Percentiles rank a stretch among this genome's conserved stretches.
Evolutionary conservation across 2,113 vertebrate genomes (phyloP).

Genomic region (Vulpes vulpes): DNA sequence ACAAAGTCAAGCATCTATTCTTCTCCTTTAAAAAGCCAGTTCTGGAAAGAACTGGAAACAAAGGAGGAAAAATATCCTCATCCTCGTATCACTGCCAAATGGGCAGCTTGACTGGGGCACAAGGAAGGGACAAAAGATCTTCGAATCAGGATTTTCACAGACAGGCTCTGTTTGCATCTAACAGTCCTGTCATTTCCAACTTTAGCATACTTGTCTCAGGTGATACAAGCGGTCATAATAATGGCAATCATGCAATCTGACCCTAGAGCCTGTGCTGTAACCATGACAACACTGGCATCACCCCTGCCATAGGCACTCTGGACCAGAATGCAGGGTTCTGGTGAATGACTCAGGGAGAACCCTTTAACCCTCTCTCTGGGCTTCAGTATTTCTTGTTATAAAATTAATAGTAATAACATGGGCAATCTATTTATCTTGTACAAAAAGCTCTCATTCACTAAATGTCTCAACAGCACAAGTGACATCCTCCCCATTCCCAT

Average conservation of each 20-base stretch:
- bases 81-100: background rate
- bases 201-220: background rate
- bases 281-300: accelerated
- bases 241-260: background rate
- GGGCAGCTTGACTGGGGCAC: too few species aligned
- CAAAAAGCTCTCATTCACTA: background rate
- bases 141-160: background rate
- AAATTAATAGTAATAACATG: background rate
- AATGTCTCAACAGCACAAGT: background rate
- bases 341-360: background rate
- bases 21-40: background rate
- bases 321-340: background rate
- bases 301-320: accelerated
- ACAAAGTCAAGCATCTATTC: slow-evolving; percentile 30
- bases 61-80: background rate
- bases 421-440: background rate
- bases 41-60: background rate
- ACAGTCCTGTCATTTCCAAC: background rate
- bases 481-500: background rate
- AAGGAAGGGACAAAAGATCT: background rate
- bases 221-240: accelerated
- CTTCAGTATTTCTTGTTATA: background rate
- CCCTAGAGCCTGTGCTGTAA: accelerated
- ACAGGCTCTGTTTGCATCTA: background rate
- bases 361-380: background rate